These are phyloP conservation scores for Campoletis sonorensis DNA, from an alignment of 1,140 invertebrate genomes.

Conservation along the genomic window DNA sequence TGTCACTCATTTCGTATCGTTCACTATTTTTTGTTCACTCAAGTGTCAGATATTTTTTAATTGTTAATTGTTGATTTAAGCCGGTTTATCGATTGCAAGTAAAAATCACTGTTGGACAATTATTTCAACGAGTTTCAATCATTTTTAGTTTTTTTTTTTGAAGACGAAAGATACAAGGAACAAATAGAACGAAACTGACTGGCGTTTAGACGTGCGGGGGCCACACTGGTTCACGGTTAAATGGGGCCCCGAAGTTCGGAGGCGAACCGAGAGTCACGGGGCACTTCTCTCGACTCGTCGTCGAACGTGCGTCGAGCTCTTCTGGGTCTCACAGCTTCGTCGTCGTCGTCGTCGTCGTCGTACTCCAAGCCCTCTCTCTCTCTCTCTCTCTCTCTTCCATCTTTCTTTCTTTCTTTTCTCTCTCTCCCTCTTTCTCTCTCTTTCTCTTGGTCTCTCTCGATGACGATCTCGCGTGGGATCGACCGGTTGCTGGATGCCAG, in stretches of 20 bases:
- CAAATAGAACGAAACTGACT: not conserved
- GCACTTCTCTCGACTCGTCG: conserved; percentile 34
- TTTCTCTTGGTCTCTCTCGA: not conserved
- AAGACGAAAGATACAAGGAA: not conserved
- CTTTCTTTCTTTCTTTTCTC: not conserved
- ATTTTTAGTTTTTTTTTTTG: not conserved
- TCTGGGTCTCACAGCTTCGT: conserved; percentile 21
- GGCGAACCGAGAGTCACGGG: conserved; percentile 30
- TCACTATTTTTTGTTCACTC: no score
- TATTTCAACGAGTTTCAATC: no score
- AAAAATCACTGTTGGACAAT: no score
- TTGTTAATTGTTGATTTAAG: no score
- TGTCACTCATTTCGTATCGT: no score
- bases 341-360: not conserved
- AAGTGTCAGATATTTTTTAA: no score
- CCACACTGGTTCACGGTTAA: conserved; percentile 53
- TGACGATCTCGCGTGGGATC: conserved; percentile 50
- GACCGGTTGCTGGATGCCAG: conserved; percentile 34
- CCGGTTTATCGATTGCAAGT: no score
- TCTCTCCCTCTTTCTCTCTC: not conserved
- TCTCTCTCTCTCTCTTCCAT: conserved; percentile 24
- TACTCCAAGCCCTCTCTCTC: not conserved
- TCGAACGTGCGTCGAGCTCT: conserved; percentile 24
- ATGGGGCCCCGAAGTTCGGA: conserved; percentile 46
- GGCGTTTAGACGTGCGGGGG: conserved; percentile 32